Conservation (phyloP, 2,888 invertebrate species). For the Drosophila rubida region DNA sequence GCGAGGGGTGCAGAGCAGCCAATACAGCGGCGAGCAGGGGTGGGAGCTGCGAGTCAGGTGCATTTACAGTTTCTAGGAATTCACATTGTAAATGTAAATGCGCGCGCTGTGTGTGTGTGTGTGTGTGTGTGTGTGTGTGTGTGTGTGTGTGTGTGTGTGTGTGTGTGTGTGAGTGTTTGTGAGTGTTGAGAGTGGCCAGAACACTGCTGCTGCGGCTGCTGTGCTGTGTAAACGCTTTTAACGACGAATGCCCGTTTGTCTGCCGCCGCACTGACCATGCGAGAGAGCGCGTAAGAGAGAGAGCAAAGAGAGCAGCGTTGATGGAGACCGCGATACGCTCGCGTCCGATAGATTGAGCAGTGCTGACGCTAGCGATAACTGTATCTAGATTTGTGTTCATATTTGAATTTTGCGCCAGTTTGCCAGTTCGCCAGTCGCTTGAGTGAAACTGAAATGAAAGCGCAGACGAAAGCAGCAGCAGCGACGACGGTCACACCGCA, state of each 20-base stretch:
- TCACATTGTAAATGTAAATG: not conserved
- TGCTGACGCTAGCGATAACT: conserved; percentile 37
- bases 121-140: not conserved
- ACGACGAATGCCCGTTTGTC: conserved; percentile 59
- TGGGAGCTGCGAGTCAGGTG: conserved; percentile 40
- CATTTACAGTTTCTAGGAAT: conserved; percentile 56
- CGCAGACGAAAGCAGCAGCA: conserved; percentile 60
- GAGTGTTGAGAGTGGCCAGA: not conserved
- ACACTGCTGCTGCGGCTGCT: conserved; percentile 7
- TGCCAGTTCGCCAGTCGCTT: conserved; percentile 71
- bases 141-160: not conserved
- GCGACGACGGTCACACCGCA: conserved; percentile 11
- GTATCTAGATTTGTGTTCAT: conserved; percentile 76
- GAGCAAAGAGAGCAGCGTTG: conserved; percentile 6
- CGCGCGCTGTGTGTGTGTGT: not conserved
- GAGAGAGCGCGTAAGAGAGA: conserved; percentile 8
- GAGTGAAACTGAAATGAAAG: conserved; percentile 80
- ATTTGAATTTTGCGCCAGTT: conserved; percentile 78
- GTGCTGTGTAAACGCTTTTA: conserved; percentile 27
- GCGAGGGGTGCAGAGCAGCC: conserved; percentile 3
- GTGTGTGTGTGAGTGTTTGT: not conserved
- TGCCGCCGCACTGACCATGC: conserved; percentile 48
- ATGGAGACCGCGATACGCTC: not conserved
- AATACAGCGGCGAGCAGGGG: not conserved
- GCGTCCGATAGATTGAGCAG: conserved; percentile 3